Conservation (phyloP, 2,888 invertebrate genomes). For the Tethea ocularis region DNA sequence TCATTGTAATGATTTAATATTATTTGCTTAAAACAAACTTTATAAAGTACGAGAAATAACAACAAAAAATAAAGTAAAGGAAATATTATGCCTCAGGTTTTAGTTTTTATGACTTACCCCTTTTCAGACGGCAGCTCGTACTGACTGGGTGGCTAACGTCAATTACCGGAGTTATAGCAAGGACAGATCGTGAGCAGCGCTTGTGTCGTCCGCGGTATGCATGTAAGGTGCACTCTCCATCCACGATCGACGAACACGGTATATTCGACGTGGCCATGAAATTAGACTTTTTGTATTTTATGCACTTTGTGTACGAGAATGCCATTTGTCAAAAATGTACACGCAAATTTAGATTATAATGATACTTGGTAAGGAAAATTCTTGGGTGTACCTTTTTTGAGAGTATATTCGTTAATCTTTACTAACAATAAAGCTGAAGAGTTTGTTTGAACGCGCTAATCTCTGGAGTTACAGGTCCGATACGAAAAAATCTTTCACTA, state of each 20-base stretch:
- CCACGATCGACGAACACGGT: slow-evolving; percentile 1
- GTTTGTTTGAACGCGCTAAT: too few relatives aligned
- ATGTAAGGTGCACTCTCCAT: slow-evolving; percentile 48
- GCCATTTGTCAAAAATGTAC: background rate
- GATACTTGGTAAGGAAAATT: background rate
- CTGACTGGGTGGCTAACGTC: slow-evolving; percentile 76
- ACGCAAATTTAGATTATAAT: background rate
- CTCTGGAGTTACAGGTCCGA: too few relatives aligned
- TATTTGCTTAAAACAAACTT: too few relatives aligned
- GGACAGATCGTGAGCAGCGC: slow-evolving; percentile 73
- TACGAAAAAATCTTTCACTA: too few relatives aligned
- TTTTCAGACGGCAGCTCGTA: slow-evolving; percentile 25
- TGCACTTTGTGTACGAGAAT: background rate
- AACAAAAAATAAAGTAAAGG: too few relatives aligned
- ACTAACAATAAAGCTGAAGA: too few relatives aligned
- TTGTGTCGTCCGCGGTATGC: slow-evolving; percentile 54
- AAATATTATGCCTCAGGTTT: background rate
- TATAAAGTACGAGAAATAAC: too few relatives aligned
- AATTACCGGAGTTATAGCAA: slow-evolving; percentile 76
- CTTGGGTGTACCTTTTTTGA: background rate
- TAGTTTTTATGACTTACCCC: slow-evolving; percentile 27
- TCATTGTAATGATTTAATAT: too few relatives aligned
- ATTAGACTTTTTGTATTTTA: slow-evolving; percentile 3
- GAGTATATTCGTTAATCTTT: too few relatives aligned
- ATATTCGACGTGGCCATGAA: slow-evolving; percentile 4